Evolutionary conservation across 2,113 vertebrate species (phyloP), one percentile per base, ranked within the genome.

Genomic region (Cryptotis parvus): DNA sequence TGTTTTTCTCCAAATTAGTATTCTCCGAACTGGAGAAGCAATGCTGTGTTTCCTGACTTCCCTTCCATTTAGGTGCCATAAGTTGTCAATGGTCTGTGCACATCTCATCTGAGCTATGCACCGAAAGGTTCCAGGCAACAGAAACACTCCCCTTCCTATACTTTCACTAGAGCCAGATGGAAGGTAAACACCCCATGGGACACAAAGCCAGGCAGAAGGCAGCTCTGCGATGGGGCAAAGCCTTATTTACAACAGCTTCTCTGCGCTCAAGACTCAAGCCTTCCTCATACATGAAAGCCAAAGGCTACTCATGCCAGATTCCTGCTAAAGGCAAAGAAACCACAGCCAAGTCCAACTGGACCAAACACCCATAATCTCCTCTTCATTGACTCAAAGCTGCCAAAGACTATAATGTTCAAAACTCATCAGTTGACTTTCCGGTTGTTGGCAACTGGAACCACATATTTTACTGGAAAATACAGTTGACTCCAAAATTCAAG

Each of bases 401-500:
- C 78, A 37, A 80, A 43, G 18, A n/a, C 82, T 65, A 29, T 24
- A 73, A 77, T 63, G 72, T 72, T 94, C 75, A 84, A 84, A 85
- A 77, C 43, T 85, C 31, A 61, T 45, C 69, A 43, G 72, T 49
- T 63, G 68, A 41, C n/a, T 69, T 58, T 69, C 33, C 37, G 22
- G 9, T 70, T 80, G 31, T 52, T 90, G 94, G 76, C 89, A 77
- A 2, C 1, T 37, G 41, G 12, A 88, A n/a, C n/a, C 37, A 27
- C 37, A n/a, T 43, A 93, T 58, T 92, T 93, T 72, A 81, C 69
- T 74, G 41, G n/a, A 63, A 94, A 94, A 88, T 84, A 66, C 29
- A 93, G 18, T 70, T 77, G 35, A 82, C 39, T 84, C 68, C 90
- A 93, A 91, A 95, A 91, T 31, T 69, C 63, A 87, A 85, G 66